These are phyloP conservation scores for Sterna hirundo DNA, from an alignment of 2,113 vertebrate species.

Conservation along the genomic window DNA sequence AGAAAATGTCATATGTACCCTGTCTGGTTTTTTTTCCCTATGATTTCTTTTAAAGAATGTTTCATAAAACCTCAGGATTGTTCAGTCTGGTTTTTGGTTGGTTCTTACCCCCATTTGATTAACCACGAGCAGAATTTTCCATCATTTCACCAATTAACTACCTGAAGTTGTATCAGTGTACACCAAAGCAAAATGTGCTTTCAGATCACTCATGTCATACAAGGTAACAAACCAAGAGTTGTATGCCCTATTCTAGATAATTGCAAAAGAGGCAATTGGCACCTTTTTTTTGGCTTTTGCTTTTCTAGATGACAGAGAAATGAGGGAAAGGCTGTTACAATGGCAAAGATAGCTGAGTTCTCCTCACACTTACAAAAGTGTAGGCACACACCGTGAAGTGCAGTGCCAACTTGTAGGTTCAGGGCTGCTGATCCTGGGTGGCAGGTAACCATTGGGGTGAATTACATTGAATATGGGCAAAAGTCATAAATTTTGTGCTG, in stretches of 20 bases:
- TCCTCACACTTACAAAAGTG: background rate
- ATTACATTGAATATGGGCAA: background rate
- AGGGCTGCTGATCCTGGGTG: background rate
- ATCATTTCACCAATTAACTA: background rate
- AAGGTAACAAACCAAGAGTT: background rate
- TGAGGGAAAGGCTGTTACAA: background rate
- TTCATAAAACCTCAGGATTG: background rate
- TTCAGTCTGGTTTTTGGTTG: background rate
- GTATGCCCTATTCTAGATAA: background rate
- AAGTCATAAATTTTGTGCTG: background rate
- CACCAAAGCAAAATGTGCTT: background rate
- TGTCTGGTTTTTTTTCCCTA: background rate
- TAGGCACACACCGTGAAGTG: accelerated
- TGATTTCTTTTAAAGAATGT: background rate
- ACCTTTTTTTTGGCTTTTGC: background rate
- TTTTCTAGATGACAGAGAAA: background rate
- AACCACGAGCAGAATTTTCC: background rate
- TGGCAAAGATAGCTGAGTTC: background rate
- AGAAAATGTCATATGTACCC: background rate
- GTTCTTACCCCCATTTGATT: background rate
- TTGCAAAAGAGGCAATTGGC: background rate
- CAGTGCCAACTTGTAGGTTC: background rate
- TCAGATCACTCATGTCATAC: background rate
- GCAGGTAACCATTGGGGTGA: background rate
- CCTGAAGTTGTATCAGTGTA: background rate